These are phyloP conservation scores for Rutilus rutilus DNA, from an alignment of 2,113 vertebrate species.

Conservation along the genomic window DNA sequence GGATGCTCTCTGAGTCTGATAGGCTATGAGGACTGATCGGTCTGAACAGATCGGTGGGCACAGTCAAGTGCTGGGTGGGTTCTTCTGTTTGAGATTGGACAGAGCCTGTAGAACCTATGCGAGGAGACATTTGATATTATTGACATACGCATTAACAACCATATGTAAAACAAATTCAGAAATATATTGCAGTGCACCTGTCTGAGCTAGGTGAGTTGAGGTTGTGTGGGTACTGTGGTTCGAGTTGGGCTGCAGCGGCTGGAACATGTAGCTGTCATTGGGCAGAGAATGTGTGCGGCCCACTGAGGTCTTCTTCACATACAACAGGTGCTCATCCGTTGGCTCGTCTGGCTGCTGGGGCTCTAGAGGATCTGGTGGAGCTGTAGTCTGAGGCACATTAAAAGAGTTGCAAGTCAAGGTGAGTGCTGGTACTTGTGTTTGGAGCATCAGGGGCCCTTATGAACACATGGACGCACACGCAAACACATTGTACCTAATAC, in stretches of 20 bases:
- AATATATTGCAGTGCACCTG: slow-evolving; percentile 60
- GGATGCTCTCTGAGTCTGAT: slow-evolving; percentile 78
- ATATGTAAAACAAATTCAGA: background rate
- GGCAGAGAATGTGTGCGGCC: slow-evolving; percentile 94
- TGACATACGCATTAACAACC: background rate
- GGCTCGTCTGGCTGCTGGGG: slow-evolving; percentile 54
- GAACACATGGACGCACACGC: slow-evolving; percentile 44
- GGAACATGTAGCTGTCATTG: slow-evolving; percentile 98
- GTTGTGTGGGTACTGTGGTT: slow-evolving; percentile 62
- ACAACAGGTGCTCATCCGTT: slow-evolving; percentile 81
- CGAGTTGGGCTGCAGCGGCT: slow-evolving; percentile 59
- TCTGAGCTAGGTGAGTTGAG: slow-evolving; percentile 64
- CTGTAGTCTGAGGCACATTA: slow-evolving; percentile 66
- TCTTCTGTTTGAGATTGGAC: slow-evolving; percentile 85
- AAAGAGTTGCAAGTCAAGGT: slow-evolving; percentile 50
- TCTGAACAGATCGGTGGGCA: slow-evolving; percentile 83
- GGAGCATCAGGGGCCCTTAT: slow-evolving; percentile 47
- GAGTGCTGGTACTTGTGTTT: background rate
- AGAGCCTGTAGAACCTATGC: slow-evolving; percentile 85
- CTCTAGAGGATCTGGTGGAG: slow-evolving; percentile 56
- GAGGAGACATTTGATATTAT: background rate
- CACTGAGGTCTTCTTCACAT: slow-evolving; percentile 86
- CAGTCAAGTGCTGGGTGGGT: slow-evolving; percentile 73
- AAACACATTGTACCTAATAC: slow-evolving; percentile 57
- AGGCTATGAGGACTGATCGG: slow-evolving; percentile 78